phyloP scores from a whole-genome alignment of 2,888 invertebrate species.

The Iselma pallidipennis region DNA sequence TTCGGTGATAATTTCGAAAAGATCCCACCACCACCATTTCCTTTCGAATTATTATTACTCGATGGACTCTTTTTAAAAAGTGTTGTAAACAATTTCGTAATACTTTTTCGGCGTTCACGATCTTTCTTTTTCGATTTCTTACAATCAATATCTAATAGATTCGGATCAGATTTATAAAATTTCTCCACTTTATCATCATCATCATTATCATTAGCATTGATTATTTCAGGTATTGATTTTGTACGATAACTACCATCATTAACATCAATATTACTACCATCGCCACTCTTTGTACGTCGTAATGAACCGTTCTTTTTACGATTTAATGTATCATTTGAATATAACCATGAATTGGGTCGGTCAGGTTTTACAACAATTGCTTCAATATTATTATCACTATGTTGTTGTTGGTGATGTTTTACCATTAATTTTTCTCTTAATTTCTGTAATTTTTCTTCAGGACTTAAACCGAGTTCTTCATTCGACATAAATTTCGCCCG shows the following conservation, averaged over 20 bases:
- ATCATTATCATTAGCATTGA: constrained; percentile 19
- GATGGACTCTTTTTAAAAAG: constrained; percentile 72
- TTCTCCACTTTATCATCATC: constrained; percentile 29
- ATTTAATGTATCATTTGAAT: constrained; percentile 49
- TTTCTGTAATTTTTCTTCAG: constrained; percentile 66
- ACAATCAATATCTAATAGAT: constrained; percentile 44
- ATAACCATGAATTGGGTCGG: constrained; percentile 44
- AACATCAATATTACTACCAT: constrained; percentile 26
- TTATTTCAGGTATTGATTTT: constrained; percentile 48
- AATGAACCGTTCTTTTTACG: constrained; percentile 47
- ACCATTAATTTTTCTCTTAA: constrained; percentile 56
- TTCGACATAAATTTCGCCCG: constrained; percentile 71
- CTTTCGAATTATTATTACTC: constrained; percentile 48
- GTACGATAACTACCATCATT: constrained; percentile 39
- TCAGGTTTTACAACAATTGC: constrained; percentile 38
- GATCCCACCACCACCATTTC: constrained; percentile 41
- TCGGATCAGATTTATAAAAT: constrained; percentile 54
- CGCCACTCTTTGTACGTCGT: constrained; percentile 48
- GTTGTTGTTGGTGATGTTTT: constrained; percentile 32
- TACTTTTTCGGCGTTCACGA: constrained; percentile 75
- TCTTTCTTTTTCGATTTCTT: constrained; percentile 63
- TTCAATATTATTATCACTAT: constrained; percentile 30
- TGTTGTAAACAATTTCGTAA: constrained; percentile 82
- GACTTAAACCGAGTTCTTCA: constrained; percentile 73
- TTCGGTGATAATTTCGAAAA: constrained; percentile 66